Base-by-base conservation (phyloP, 1,140 invertebrate species). In the Drosophila carrolli region DNA sequence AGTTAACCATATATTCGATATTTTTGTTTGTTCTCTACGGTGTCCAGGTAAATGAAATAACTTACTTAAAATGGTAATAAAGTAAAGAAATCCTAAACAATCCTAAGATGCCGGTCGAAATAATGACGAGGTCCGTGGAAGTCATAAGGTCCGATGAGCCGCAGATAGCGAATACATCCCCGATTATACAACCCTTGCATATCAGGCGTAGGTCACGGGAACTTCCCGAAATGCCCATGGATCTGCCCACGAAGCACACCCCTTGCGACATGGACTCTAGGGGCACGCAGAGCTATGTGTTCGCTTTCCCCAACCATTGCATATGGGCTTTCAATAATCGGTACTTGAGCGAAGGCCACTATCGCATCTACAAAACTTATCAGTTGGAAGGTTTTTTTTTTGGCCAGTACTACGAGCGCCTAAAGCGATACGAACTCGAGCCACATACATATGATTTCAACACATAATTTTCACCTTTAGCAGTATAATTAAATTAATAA, bases 231-330 rank as follows among this genome's bases (percentile, higher is more conserved):
- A 19, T 80, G n/a, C 70, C 78, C 4, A 56, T 53, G n/a, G 62
- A 68, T 48, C 29, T 65, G 1, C 7, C 58, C n/a, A 50, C 59
- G 0, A n/a, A 23, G n/a, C 77, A 85, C 23, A 11, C 47, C 27
- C 74, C 74, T 3, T 86, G 82, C 14, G 78, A 86, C n/a, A 16
- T 85, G 27, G 74, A 85, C 47, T 11, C 23, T 0, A 47, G 37
- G 9, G 55, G 38, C 11, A 13, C 0, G 0, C 5, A 19, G 4
- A 29, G 4, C 43, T 65, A 44, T 16, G 32, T 83, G 1, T 23
- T 40, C 0, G 11, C 37, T 0, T 44, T 67, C 4, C 81, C 78
- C 13, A 67, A 57, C 32, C 78, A 81, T 10, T 85, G 82, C 54
- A 61, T 72, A 19, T 81, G 75, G 54, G 13, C 55, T 0, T 65